Evolutionary conservation across 2,113 vertebrate genomes (phyloP).

Genomic region (Castor canadensis): DNA sequence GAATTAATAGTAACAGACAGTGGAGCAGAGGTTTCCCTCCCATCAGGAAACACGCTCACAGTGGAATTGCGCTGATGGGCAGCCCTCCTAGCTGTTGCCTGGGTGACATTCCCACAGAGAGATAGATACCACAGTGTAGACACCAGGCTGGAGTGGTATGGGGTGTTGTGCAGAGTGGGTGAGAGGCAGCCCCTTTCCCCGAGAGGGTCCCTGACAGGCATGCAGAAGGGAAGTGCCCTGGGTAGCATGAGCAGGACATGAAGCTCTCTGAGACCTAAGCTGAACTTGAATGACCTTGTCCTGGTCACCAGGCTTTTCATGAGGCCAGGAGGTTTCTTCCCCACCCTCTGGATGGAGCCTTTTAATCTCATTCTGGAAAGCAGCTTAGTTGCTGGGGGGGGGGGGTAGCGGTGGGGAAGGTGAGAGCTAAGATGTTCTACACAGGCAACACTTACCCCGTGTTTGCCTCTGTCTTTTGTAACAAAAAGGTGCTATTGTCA

Average conservation of each 20-base stretch:
- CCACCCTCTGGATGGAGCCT: too few relatives aligned
- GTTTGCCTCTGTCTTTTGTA: constrained; percentile 27
- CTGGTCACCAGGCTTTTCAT: background rate
- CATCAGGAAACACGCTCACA: background rate
- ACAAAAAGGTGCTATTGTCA: constrained; percentile 56
- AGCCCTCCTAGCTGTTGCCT: background rate
- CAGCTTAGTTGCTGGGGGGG: background rate
- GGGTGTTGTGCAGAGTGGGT: background rate
- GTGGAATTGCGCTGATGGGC: background rate
- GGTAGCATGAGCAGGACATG: rapidly evolving
- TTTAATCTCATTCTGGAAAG: background rate
- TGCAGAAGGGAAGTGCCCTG: background rate
- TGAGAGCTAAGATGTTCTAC: too few relatives aligned
- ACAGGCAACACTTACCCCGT: background rate
- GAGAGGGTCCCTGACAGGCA: background rate
- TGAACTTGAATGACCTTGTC: background rate
- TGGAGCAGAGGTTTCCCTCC: background rate
- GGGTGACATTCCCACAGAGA: rapidly evolving
- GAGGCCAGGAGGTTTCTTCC: background rate
- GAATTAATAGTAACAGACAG: background rate
- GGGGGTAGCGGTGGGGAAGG: background rate
- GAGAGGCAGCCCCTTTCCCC: background rate
- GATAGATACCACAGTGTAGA: background rate
- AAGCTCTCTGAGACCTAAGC: rapidly evolving
- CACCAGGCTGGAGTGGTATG: rapidly evolving